Evolutionary conservation across 2,113 vertebrate species (phyloP).

Genomic region (Isichthys henryi): DNA sequence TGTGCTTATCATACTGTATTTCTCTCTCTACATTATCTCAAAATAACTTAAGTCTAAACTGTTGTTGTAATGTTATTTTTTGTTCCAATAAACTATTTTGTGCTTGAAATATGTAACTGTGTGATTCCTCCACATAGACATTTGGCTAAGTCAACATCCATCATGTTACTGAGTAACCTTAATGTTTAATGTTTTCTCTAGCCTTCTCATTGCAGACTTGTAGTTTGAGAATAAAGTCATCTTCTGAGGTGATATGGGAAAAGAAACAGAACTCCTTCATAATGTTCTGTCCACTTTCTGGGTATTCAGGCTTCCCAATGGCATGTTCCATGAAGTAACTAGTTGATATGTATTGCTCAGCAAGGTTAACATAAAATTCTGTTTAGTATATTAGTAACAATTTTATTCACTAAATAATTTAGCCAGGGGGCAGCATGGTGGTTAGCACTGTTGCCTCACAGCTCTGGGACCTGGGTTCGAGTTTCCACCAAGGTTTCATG

Average conservation of each 20-base stretch:
- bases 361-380: background rate
- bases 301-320: background rate
- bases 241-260: background rate
- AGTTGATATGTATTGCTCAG: background rate
- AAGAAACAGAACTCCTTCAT: too few species aligned
- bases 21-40: background rate
- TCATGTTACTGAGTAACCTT: background rate
- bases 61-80: background rate
- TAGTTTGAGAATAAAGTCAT: background rate
- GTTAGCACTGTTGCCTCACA: too few species aligned
- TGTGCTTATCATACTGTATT: background rate
- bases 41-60: background rate
- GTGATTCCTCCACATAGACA: background rate
- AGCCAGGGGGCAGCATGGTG: too few species aligned
- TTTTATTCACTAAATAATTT: background rate
- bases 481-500: too few species aligned
- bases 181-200: background rate
- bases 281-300: background rate
- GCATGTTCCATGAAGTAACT: background rate
- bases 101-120: background rate
- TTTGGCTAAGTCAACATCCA: background rate
- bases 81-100: conserved; percentile 3
- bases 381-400: background rate
- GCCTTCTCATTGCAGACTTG: background rate
- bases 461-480: too few species aligned